Evolutionary conservation across 1,140 invertebrate genomes (phyloP).

Genomic region (Yoshiicerus persimilis): DNA sequence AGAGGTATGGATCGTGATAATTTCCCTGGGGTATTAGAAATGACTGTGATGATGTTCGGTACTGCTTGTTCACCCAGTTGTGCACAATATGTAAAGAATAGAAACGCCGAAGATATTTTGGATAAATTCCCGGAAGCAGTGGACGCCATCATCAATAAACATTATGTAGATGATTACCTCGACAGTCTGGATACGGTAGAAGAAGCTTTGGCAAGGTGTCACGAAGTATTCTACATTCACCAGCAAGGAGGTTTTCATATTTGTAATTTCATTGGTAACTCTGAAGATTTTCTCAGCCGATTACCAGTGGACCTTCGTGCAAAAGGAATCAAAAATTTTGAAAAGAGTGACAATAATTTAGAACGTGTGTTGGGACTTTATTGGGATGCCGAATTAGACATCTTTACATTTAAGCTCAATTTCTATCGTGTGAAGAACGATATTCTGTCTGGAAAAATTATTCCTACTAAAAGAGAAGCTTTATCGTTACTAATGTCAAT

Average conservation of each 20-base stretch:
- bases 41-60: constrained; percentile 34
- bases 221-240: constrained; percentile 10
- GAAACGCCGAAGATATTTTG: not conserved
- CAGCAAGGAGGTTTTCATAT: not conserved
- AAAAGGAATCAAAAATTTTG: too few species aligned
- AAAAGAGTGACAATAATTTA: too few species aligned
- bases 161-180: constrained; percentile 44
- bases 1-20: not conserved
- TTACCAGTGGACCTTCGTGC: too few species aligned
- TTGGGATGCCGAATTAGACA: not conserved
- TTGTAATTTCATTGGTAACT: constrained; percentile 9
- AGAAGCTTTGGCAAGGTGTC: constrained; percentile 11
- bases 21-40: not conserved
- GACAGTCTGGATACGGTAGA: constrained; percentile 30
- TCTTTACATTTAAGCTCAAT: not conserved
- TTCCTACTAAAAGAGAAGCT: constrained; percentile 36
- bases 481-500: not conserved
- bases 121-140: constrained; percentile 2
- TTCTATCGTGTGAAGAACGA: not conserved
- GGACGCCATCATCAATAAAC: not conserved
- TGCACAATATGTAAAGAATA: constrained; percentile 2
- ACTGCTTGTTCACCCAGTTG: constrained; percentile 30
- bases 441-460: not conserved
- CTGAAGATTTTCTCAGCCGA: not conserved
- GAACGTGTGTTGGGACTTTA: not conserved